phyloP scores from a whole-genome alignment of 2,797 vertebrate genomes.

The Girardinus metallicus region DNA sequence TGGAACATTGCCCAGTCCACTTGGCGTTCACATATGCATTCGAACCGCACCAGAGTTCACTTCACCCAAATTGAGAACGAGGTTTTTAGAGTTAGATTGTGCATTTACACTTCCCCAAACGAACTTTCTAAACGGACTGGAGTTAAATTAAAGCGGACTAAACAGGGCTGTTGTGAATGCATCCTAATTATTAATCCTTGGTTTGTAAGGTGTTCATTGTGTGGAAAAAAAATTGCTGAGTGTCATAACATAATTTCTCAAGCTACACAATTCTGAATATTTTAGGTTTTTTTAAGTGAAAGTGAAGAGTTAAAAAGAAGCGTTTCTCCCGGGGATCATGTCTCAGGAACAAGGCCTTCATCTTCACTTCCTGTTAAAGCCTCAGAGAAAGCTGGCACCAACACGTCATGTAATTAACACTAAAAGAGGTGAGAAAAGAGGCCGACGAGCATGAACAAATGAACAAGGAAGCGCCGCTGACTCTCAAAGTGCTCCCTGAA shows the following conservation, averaged over 20 bases:
- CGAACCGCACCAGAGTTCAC: no score
- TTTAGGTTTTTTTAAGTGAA: background rate
- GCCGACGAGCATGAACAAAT: conserved; percentile 34
- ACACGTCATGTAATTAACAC: conserved; percentile 24
- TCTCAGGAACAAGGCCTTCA: conserved; percentile 14
- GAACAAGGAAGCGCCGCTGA: conserved; percentile 19
- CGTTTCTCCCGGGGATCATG: conserved; percentile 13
- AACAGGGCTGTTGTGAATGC: no score
- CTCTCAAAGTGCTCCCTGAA: conserved; percentile 19
- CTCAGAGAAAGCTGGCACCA: background rate
- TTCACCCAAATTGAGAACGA: no score
- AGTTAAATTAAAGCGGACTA: no score
- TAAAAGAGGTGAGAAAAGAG: conserved; percentile 12
- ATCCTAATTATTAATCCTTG: background rate
- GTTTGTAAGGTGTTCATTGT: background rate
- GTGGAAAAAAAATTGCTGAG: background rate
- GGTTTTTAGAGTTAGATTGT: no score
- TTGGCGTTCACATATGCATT: no score
- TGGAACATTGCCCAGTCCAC: no score
- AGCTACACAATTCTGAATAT: conserved; percentile 4
- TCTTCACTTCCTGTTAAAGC: background rate
- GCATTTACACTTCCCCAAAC: no score
- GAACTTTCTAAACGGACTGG: no score
- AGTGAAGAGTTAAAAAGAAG: background rate
- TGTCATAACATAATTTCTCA: background rate